Evolutionary conservation across 2,797 vertebrate species (phyloP).

Genomic region (Eulemur coronatus): DNA sequence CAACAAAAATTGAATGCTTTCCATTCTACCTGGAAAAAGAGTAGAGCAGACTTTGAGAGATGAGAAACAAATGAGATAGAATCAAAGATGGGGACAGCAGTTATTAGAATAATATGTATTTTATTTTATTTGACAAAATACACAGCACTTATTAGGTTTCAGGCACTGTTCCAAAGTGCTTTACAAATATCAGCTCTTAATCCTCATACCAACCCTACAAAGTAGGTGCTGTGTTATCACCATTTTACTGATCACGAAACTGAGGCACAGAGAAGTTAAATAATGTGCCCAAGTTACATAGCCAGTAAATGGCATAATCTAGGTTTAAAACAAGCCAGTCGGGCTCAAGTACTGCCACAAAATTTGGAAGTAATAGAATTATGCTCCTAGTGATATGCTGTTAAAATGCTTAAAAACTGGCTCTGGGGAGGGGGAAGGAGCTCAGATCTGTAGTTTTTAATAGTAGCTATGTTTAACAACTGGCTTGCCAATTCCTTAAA

Average conservation of each 20-base stretch:
- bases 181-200: not conserved
- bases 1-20: constrained; percentile 12
- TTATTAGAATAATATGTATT: not conserved
- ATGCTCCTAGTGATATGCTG: not conserved
- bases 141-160: not conserved
- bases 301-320: not conserved
- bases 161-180: not conserved
- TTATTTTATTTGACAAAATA: constrained; percentile 24
- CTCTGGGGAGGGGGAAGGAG: not conserved
- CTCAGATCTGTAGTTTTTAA: not conserved
- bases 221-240: not conserved
- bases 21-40: not conserved
- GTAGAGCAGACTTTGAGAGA: not conserved
- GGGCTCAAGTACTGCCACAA: not conserved
- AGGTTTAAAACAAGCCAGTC: not conserved
- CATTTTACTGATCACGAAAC: not conserved
- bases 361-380: not conserved
- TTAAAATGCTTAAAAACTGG: not conserved
- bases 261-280: not conserved
- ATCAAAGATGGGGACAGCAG: not conserved
- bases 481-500: not conserved
- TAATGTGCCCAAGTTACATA: not conserved
- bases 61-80: constrained; percentile 5
- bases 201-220: not conserved
- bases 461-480: not conserved